Percentiles rank a stretch among this genome's conserved stretches.
phyloP scores from a whole-genome alignment of 2,797 vertebrate species.

The Staurois parvus region DNA sequence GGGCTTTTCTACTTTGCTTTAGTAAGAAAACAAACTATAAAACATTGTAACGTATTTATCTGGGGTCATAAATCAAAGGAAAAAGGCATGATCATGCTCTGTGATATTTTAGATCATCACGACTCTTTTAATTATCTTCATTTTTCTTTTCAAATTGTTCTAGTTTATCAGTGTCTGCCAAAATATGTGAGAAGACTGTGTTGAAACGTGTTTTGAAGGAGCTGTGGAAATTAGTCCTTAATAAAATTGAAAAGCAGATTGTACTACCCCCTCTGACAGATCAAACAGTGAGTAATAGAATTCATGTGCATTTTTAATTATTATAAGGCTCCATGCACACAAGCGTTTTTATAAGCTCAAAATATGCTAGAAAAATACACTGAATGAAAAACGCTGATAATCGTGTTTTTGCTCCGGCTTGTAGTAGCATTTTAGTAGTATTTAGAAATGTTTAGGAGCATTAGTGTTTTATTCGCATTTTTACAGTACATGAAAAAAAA shows the following conservation, averaged over 20 bases:
- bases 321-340: too few species aligned
- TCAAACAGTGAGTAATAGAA: conserved; percentile 85
- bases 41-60: too few species aligned
- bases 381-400: too few species aligned
- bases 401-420: too few species aligned
- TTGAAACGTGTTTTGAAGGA: conserved; percentile 96
- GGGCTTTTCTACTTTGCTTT: too few species aligned
- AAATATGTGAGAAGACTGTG: conserved; percentile 98
- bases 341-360: too few species aligned
- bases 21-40: too few species aligned
- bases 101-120: neutral
- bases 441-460: too few species aligned
- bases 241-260: conserved; percentile 93
- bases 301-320: neutral
- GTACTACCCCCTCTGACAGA: conserved; percentile 94
- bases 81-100: neutral
- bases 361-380: too few species aligned
- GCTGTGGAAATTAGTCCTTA: conserved; percentile 96
- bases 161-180: conserved; percentile 95
- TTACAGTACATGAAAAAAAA: too few species aligned
- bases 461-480: too few species aligned
- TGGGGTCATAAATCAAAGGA: neutral
- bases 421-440: too few species aligned
- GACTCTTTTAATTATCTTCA: neutral
- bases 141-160: conserved; percentile 58